Evolutionary conservation across 1,140 invertebrate genomes (phyloP).

Genomic region (Dinothrombium tinctorium): DNA sequence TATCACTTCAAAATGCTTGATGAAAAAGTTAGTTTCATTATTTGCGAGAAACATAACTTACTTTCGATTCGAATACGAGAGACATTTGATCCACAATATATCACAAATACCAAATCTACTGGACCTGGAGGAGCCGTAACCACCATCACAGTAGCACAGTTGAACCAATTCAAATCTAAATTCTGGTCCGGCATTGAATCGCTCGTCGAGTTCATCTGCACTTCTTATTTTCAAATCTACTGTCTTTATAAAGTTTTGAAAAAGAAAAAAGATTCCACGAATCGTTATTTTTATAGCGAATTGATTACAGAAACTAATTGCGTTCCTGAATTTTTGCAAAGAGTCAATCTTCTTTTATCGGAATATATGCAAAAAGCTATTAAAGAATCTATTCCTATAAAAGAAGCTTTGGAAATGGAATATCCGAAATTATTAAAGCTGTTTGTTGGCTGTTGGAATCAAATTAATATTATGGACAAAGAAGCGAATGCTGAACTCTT

Average conservation of each 20-base stretch:
- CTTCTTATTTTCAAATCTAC: constrained; percentile 35
- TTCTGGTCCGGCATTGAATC: constrained; percentile 56
- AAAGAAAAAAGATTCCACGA: constrained; percentile 29
- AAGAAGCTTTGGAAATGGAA: constrained; percentile 62
- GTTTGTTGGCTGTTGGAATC: constrained; percentile 35
- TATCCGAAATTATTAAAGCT: constrained; percentile 56
- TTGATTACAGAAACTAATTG: constrained; percentile 16
- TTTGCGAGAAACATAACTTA: constrained; percentile 1
- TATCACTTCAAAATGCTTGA: constrained; percentile 37
- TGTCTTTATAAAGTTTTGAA: constrained; percentile 24
- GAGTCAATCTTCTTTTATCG: constrained; percentile 13
- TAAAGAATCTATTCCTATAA: constrained; percentile 37
- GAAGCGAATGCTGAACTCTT: constrained; percentile 22
- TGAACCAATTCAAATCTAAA: constrained; percentile 40
- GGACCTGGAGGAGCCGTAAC: constrained; percentile 42
- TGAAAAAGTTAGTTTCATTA: constrained; percentile 28
- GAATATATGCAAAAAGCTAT: constrained; percentile 11
- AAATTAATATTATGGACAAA: constrained; percentile 23
- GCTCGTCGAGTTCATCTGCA: constrained; percentile 39
- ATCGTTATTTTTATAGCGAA: constrained; percentile 27
- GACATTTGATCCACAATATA: background rate
- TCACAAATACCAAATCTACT: background rate
- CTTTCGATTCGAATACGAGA: background rate
- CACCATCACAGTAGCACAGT: constrained; percentile 31
- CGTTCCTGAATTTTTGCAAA: constrained; percentile 14